Percentiles rank a stretch among this genome's conserved stretches.
Conservation (phyloP, 2,113 vertebrate genomes). For the Catharus bicknelli region DNA sequence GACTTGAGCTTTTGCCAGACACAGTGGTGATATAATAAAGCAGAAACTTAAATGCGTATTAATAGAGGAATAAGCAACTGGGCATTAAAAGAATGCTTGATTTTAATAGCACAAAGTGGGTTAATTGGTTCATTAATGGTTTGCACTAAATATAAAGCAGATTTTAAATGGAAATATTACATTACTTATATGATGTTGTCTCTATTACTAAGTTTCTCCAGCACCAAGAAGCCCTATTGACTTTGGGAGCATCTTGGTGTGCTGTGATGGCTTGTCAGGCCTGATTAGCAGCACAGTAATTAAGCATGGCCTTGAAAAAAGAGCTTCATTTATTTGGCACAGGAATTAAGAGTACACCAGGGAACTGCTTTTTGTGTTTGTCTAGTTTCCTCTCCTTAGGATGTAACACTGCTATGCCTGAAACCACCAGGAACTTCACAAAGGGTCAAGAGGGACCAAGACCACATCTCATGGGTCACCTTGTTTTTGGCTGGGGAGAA, state of each 20-base stretch:
- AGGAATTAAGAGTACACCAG: not conserved
- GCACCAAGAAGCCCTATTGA: not conserved
- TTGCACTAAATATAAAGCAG: constrained; percentile 28
- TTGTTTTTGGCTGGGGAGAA: not conserved
- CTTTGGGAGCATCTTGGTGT: not conserved
- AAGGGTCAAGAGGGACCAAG: not conserved
- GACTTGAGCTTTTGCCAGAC: constrained; percentile 37
- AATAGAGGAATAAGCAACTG: constrained; percentile 25
- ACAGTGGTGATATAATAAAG: not conserved
- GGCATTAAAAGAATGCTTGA: constrained; percentile 8
- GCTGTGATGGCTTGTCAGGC: not conserved
- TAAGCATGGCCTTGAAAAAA: not conserved
- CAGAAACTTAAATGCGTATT: constrained; percentile 28
- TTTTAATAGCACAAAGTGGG: constrained; percentile 8
- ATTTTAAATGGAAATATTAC: constrained; percentile 18
- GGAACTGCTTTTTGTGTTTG: not conserved
- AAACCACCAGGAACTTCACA: not conserved
- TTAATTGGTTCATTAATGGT: constrained; percentile 5
- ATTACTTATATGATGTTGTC: not conserved
- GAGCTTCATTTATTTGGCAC: not conserved
- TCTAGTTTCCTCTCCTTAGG: constrained; percentile 12
- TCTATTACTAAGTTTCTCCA: not conserved
- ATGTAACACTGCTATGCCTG: not conserved
- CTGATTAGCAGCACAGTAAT: not conserved
- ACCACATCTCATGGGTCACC: not conserved